Evolutionary conservation across 2,888 invertebrate species (phyloP).

Genomic region (Plusia festucae): DNA sequence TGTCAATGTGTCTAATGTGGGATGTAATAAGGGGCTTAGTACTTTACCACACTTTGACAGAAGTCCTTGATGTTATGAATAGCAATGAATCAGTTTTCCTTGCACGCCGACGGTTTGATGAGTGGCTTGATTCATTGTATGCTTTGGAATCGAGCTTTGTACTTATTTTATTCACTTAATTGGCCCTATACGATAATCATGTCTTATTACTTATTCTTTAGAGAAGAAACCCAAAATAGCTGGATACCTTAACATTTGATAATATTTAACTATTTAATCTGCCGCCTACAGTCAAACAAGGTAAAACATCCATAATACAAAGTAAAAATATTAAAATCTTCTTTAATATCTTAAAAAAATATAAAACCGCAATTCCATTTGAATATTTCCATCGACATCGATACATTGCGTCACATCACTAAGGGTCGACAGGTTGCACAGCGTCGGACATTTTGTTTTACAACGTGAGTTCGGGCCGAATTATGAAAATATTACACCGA

Average conservation of each 20-base stretch:
- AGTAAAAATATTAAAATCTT: too few relatives aligned
- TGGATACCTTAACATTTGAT: too few relatives aligned
- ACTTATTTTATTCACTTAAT: neutral
- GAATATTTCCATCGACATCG: constrained; percentile 28
- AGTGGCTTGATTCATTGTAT: neutral
- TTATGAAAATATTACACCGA: constrained; percentile 68
- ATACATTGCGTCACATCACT: constrained; percentile 60
- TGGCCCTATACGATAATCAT: neutral
- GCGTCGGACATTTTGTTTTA: constrained; percentile 79
- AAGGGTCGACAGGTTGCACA: constrained; percentile 70
- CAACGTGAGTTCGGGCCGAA: constrained; percentile 67
- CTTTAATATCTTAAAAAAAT: neutral
- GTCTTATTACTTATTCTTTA: too few relatives aligned
- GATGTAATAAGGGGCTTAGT: constrained; percentile 29
- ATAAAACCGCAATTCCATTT: neutral
- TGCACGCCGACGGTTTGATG: neutral
- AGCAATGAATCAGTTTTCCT: neutral
- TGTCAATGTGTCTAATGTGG: constrained; percentile 46
- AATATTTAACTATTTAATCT: too few relatives aligned
- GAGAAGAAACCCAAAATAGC: too few relatives aligned
- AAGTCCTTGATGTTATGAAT: neutral
- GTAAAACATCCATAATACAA: too few relatives aligned
- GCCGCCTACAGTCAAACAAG: too few relatives aligned
- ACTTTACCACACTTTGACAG: constrained; percentile 28
- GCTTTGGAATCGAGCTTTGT: neutral